Evolutionary conservation across 2,888 invertebrate genomes (phyloP), one percentile per base, ranked within the genome.

Genomic region (Nasonovia ribisnigri): DNA sequence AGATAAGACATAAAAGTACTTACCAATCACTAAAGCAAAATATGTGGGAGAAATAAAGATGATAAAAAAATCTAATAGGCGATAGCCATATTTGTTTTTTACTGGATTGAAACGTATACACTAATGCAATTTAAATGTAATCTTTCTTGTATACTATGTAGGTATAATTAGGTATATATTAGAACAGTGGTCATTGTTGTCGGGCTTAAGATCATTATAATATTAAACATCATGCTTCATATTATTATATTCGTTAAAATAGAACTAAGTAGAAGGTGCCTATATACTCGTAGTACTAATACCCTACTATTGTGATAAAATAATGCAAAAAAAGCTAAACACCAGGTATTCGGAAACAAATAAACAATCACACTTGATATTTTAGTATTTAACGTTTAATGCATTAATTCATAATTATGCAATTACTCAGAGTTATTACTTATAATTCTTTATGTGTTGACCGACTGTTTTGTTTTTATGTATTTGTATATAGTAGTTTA

Each of bases 51-150:
- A 42, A 51, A 77, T 90, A 51, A 51, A 42, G 24, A 42, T 42
- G 54, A 88, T 88, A 51, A 88, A 43, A 42, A 36, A 88, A 88
- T 88, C 24, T 51, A 3, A 13, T 13, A 26, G 8, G 84, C 43
- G 84, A 54, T 88, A 88, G 36, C 88, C 51, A 54, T 88, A 29
- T 54, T 42, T 54, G 36, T 54, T 42, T 88, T 88, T 84, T 43
- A 77, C 77, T 36, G 20, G 8, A 77, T 36, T 77, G 36, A 77
- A 77, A 77, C 36, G 20, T 36, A 36, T 77, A 24, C 57, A 26
- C n/a, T 67, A 36, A 77, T 24, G 36, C 1, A 36, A 77, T 20
- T 36, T 77, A 77, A 36, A 36, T 36, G 20, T 36, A 36, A 36
- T 77, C 20, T 36, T 36, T 42, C 36, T 20, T 8, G 20, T 77